phyloP scores from a whole-genome alignment of 2,797 vertebrate species.

The Nannoperca australis region DNA sequence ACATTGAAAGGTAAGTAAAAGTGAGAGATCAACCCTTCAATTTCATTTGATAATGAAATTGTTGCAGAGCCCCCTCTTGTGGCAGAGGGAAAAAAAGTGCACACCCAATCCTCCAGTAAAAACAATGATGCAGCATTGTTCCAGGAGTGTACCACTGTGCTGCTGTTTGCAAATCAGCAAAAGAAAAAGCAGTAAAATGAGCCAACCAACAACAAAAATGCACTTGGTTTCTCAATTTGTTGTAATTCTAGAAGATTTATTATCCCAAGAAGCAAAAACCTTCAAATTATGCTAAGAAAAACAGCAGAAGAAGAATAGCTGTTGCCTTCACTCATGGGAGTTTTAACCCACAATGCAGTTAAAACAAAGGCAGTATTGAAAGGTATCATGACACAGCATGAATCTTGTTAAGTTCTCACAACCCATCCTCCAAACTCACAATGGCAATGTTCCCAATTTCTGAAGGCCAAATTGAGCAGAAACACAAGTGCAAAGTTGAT shows the following conservation, averaged over 20 bases:
- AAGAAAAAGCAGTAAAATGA: constrained; percentile 35
- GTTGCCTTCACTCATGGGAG: constrained; percentile 25
- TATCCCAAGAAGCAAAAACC: constrained; percentile 43
- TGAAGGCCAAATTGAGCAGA: constrained; percentile 28
- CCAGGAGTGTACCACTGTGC: constrained; percentile 17
- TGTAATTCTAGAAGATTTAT: constrained; percentile 37
- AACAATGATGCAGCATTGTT: constrained; percentile 26
- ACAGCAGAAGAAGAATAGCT: constrained; percentile 55
- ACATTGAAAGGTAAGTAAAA: neutral
- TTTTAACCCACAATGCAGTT: constrained; percentile 22
- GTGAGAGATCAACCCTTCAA: fast-evolving
- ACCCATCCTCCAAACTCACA: constrained; percentile 7
- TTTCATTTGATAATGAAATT: neutral
- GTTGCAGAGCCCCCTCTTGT: constrained; percentile 50
- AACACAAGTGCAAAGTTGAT: constrained; percentile 45
- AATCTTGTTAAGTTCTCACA: constrained; percentile 48
- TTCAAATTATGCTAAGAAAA: constrained; percentile 55
- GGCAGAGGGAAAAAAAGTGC: neutral
- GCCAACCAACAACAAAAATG: constrained; percentile 14
- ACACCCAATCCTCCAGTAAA: constrained; percentile 3
- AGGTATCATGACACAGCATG: constrained; percentile 41
- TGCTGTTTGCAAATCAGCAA: constrained; percentile 20
- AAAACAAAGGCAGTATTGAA: constrained; percentile 53
- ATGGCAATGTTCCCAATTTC: constrained; percentile 19
- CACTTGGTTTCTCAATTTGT: constrained; percentile 40